Evolutionary conservation across 2,888 invertebrate species (phyloP).

Genomic region (Heliconius erato): DNA sequence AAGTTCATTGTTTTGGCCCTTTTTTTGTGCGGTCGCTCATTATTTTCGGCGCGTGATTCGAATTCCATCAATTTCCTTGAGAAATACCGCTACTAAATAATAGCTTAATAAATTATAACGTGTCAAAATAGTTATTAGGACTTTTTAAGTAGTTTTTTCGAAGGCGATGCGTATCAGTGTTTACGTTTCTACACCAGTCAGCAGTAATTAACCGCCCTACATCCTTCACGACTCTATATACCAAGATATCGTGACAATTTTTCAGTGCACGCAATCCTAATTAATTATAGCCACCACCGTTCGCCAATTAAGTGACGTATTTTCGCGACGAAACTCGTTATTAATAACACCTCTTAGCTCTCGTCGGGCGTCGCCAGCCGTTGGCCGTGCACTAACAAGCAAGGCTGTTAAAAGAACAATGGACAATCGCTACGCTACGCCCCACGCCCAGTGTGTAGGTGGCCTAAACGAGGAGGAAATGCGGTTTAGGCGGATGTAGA

Average conservation of each 20-base stretch:
- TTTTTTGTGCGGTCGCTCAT: slow-evolving; percentile 68
- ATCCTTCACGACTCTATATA: slow-evolving; percentile 18
- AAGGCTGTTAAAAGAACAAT: slow-evolving; percentile 84
- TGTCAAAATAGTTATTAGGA: slow-evolving; percentile 9
- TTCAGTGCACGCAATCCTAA: slow-evolving; percentile 45
- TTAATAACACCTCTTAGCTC: slow-evolving; percentile 72
- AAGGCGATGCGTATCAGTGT: slow-evolving; percentile 7
- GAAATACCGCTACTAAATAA: background rate
- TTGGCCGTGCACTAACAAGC: slow-evolving; percentile 76
- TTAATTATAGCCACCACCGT: slow-evolving; percentile 54
- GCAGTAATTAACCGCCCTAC: slow-evolving; percentile 15
- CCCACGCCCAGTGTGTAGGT: slow-evolving; percentile 58
- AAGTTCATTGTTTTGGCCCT: slow-evolving; percentile 77
- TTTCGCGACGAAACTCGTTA: slow-evolving; percentile 73
- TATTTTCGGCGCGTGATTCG: slow-evolving; percentile 70
- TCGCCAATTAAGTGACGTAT: slow-evolving; percentile 66
- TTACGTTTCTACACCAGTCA: slow-evolving; percentile 16
- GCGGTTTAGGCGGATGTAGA: background rate
- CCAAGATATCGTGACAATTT: slow-evolving; percentile 34
- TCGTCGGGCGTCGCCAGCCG: slow-evolving; percentile 59
- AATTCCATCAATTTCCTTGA: slow-evolving; percentile 31
- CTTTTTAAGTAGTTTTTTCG: background rate
- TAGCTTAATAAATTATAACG: slow-evolving; percentile 4
- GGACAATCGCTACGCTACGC: slow-evolving; percentile 72
- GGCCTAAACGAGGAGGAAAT: slow-evolving; percentile 50